Percentiles rank a stretch among this genome's conserved stretches.
Conservation (phyloP, 1,140 invertebrate genomes). For the Microplitis mediator region DNA sequence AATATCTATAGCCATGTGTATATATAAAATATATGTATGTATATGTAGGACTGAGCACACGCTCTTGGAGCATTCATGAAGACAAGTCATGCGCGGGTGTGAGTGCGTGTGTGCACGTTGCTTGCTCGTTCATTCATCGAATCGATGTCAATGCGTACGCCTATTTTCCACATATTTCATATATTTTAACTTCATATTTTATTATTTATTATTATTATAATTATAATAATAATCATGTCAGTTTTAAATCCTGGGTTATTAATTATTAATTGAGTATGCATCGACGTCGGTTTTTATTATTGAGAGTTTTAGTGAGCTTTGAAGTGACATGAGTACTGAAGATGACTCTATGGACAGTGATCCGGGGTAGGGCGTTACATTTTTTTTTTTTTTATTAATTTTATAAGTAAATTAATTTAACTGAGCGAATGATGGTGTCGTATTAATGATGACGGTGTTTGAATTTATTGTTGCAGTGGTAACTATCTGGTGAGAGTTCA, state of each 20-base stretch:
- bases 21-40: neutral
- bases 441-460: slow-evolving; percentile 2
- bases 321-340: slow-evolving; percentile 21
- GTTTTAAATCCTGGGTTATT: neutral
- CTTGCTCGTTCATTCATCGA: slow-evolving; percentile 46
- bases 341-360: slow-evolving; percentile 21
- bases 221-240: neutral
- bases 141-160: slow-evolving; percentile 46
- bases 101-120: slow-evolving; percentile 38
- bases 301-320: slow-evolving; percentile 1
- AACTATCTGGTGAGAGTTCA: slow-evolving; percentile 93
- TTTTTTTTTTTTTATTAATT: slow-evolving; percentile 5
- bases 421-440: neutral
- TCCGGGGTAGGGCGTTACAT: slow-evolving; percentile 20
- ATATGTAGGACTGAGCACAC: slow-evolving; percentile 14
- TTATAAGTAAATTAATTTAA: neutral
- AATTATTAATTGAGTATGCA: neutral
- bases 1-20: neutral
- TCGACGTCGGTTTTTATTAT: neutral
- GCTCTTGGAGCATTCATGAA: slow-evolving; percentile 26
- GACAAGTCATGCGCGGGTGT: slow-evolving; percentile 28
- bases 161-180: slow-evolving; percentile 31
- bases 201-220: neutral
- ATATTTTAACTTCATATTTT: neutral
- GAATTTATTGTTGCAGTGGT: slow-evolving; percentile 68